Evolutionary conservation across 2,797 vertebrate species (phyloP), one percentile per base, ranked within the genome.

Genomic region (Euthynnus affinis): DNA sequence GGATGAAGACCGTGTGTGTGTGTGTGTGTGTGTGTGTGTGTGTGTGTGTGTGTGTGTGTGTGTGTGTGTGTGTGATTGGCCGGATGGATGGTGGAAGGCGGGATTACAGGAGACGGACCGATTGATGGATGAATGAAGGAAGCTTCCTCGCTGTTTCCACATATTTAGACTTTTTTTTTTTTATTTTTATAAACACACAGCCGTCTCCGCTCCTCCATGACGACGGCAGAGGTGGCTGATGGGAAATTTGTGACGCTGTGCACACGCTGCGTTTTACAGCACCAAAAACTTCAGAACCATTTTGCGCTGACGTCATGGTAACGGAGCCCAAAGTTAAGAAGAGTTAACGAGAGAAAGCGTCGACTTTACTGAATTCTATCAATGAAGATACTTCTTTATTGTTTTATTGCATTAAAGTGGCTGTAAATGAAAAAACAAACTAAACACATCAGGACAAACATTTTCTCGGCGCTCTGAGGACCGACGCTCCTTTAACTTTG

Each of bases 21-120:
- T 48, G 53, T 37, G 32, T 52, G 71, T 71, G 94, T 94, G 93
- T 95, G 94, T 89, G 92, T 93, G 94, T 91, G 72, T 57, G 52
- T 69, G 71, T 51, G 57, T 51, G 64, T 37, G 57, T 61, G 22
- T 32, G 25, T 17, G 51, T n/a, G n/a, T n/a, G n/a, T n/a, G n/a
- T 29, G 32, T 58, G 27, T 94, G 93, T 93, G 32, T 64, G 60
- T 76, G 17, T 29, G 22, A 4, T 6, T 46, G 37, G 22, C 3
- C 46, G 56, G 62, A 25, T 29, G 42, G 20, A 12, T 12, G 72
- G 22, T 37, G 23, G 18, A 15, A 42, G 51, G 53, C 68, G 55
- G 60, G 52, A 37, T 1, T 1, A 25, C 1, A 22, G 64, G 62
- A 25, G 57, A 25, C 48, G 58, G 42, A 49, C 53, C 71, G 49